Evolutionary conservation across 2,888 invertebrate genomes (phyloP), one percentile per base, ranked within the genome.

Genomic region (Campoplex capitator): DNA sequence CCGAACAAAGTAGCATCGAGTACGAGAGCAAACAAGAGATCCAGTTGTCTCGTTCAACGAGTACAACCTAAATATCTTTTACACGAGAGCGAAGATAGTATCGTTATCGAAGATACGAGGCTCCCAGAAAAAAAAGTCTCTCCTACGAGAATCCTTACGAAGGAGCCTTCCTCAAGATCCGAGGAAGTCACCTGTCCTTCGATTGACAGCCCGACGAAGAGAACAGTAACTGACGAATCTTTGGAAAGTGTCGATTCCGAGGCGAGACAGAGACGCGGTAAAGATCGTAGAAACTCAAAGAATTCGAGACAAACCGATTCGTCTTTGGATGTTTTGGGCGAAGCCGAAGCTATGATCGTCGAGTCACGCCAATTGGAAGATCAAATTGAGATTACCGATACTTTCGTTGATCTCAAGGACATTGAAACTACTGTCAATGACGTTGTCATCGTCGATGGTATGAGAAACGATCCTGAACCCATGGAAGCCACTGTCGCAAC

Each of bases 81-180:
- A 0, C 91, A 89, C 73, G 92, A 91, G 51, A 86, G 89, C 23
- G 91, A 90, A 23, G 93, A 93, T n/a, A 92, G 90, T 32, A 83
- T 93, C 18, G 85, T 92, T 0, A 88, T 92, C 35, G 92, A 92
- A 48, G 91, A 91, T 23, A 88, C 87, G n/a, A 88, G 80, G 3
- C 78, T 86, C 23, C 78, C 85, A 7, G 58, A 82, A 62, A 73
- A 67, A 6, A 88, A 89, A 9, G 54, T 79, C 23, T 32, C 51
- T 23, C 18, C 73, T 35, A 67, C 28, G 81, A 58, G 42, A 51
- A 6, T 38, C 8, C 38, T 38, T 2, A 13, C 48, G 16, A 71
- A 23, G 42, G 51, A 71, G 11, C 1, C 38, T n/a, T 62, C 62
- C 8, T 4, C n/a, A 23, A 32, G n/a, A 16, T 2, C 13, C 13